Conservation (phyloP, 1,140 invertebrate genomes). For the Drosophila nigrodunni region DNA sequence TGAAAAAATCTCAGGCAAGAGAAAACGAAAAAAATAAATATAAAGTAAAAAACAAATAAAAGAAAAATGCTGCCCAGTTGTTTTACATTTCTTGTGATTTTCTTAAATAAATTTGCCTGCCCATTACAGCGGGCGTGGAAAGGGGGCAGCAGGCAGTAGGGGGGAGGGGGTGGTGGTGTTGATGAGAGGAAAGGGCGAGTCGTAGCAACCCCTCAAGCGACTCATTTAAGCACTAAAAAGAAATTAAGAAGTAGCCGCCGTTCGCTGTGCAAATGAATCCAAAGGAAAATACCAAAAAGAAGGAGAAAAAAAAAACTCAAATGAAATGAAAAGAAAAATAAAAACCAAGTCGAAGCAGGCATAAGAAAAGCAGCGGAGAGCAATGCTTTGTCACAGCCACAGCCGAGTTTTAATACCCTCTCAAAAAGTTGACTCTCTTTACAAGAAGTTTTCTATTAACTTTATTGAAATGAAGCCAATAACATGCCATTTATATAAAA, state of each 20-base stretch:
- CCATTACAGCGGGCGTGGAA: slow-evolving; percentile 36
- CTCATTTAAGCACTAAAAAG: slow-evolving; percentile 80
- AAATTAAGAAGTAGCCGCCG: slow-evolving; percentile 75
- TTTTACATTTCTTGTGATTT: slow-evolving; percentile 79
- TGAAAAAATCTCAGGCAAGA: slow-evolving; percentile 23
- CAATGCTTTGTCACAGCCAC: too few species aligned
- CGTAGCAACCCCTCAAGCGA: slow-evolving; percentile 40
- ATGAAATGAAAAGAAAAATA: slow-evolving; percentile 34
- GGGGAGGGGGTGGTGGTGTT: neutral
- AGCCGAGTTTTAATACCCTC: too few species aligned
- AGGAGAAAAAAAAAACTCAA: slow-evolving; percentile 19
- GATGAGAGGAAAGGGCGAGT: neutral
- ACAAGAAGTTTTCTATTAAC: too few species aligned
- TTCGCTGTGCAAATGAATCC: slow-evolving; percentile 64
- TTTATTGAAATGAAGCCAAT: too few species aligned
- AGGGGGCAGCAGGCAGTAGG: neutral
- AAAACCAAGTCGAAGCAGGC: slow-evolving; percentile 39
- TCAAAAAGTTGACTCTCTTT: too few species aligned
- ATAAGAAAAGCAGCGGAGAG: slow-evolving; percentile 7
- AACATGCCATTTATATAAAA: too few species aligned
- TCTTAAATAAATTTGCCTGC: slow-evolving; percentile 77
- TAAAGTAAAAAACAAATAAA: slow-evolving; percentile 55
- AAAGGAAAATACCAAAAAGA: slow-evolving; percentile 40
- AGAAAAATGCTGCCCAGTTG: slow-evolving; percentile 72
- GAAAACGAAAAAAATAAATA: slow-evolving; percentile 28